Evolutionary conservation across 2,113 vertebrate genomes (phyloP).

Genomic region (Prolemur simus): DNA sequence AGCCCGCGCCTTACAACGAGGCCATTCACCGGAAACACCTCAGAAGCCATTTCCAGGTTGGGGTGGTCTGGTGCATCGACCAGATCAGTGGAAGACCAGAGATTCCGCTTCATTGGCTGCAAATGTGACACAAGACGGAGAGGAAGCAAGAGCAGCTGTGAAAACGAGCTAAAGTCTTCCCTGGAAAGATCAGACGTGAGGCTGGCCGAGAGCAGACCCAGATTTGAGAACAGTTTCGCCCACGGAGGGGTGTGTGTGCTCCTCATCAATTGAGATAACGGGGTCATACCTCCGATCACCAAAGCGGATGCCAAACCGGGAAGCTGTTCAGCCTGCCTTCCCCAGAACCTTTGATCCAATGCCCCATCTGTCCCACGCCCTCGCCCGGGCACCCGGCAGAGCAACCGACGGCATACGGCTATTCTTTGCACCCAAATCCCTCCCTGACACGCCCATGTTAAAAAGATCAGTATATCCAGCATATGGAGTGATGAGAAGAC

Average conservation of each 20-base stretch:
- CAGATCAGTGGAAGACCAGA: neutral
- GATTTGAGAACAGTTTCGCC: neutral
- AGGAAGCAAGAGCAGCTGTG: neutral
- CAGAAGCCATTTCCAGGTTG: neutral
- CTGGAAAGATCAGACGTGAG: neutral
- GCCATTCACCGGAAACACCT: neutral
- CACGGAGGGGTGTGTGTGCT: accelerated
- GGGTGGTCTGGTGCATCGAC: neutral
- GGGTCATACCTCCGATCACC: accelerated
- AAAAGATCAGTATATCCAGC: neutral
- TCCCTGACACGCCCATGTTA: too few species aligned
- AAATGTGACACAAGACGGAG: neutral
- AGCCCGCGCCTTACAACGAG: neutral
- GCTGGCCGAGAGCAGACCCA: neutral
- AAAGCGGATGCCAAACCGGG: neutral
- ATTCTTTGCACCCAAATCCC: neutral
- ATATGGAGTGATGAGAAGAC: accelerated
- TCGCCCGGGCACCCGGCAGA: accelerated
- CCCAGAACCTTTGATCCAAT: neutral
- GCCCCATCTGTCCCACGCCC: neutral
- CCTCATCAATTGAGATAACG: accelerated
- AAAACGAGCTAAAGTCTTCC: neutral
- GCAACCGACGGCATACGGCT: accelerated
- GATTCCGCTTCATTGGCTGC: neutral
- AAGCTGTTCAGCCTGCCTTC: accelerated